phyloP scores from a whole-genome alignment of 2,113 vertebrate species.

The Spheniscus mendiculus region DNA sequence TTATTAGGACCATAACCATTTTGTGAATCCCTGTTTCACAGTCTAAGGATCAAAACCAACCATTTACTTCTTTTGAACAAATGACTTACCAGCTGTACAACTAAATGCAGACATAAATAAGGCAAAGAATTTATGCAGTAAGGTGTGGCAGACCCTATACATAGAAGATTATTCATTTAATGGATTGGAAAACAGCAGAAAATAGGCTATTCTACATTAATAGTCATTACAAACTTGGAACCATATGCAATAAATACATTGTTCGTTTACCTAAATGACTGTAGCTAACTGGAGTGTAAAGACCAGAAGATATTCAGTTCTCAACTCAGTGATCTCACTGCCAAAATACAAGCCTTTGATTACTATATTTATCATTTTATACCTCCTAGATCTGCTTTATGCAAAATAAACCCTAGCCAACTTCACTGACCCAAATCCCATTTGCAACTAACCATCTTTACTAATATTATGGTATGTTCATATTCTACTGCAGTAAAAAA shows the following conservation, averaged over 20 bases:
- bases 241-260: slow-evolving; percentile 4
- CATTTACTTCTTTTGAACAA: slow-evolving; percentile 76
- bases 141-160: slow-evolving; percentile 78
- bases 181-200: slow-evolving; percentile 49
- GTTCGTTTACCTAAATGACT: slow-evolving; percentile 46
- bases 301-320: slow-evolving; percentile 34
- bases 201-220: slow-evolving; percentile 27
- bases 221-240: slow-evolving; percentile 14
- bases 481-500: slow-evolving; percentile 52
- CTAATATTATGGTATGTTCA: slow-evolving; percentile 29
- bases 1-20: neutral
- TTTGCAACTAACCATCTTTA: slow-evolving; percentile 69
- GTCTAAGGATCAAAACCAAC: slow-evolving; percentile 81
- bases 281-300: slow-evolving; percentile 27
- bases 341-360: slow-evolving; percentile 18
- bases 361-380: slow-evolving; percentile 44
- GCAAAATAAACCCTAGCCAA: slow-evolving; percentile 66
- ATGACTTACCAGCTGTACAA: slow-evolving; percentile 73
- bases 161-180: slow-evolving; percentile 39
- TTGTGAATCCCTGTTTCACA: slow-evolving; percentile 71
- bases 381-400: slow-evolving; percentile 34
- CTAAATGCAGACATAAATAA: slow-evolving; percentile 81
- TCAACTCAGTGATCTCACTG: slow-evolving; percentile 24
- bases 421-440: slow-evolving; percentile 72
- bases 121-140: slow-evolving; percentile 81